A percentile compares a stretch with the other conserved stretches of the same genome.
Conservation (phyloP, 1,140 invertebrate genomes). For the Drosophila quadrilineata region DNA sequence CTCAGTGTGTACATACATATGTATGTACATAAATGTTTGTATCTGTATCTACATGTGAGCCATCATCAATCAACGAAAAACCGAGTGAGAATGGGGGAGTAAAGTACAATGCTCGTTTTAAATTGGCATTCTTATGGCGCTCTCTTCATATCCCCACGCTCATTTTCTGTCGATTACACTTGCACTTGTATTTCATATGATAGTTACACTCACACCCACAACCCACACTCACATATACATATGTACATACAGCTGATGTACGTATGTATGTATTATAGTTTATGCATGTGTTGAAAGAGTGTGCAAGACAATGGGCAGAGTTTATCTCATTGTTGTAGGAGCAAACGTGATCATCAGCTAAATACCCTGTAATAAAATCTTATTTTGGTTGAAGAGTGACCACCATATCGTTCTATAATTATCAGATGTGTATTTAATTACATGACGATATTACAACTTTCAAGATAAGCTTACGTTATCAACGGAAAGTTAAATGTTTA, state of each 20-base stretch:
- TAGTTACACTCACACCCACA: slow-evolving; percentile 15
- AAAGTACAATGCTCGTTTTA: not conserved
- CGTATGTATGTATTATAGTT: too few relatives aligned
- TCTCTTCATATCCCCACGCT: slow-evolving; percentile 4
- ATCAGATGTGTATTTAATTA: too few relatives aligned
- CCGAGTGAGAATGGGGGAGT: slow-evolving; percentile 4
- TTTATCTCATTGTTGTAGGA: not conserved
- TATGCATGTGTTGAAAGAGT: too few relatives aligned
- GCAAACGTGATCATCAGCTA: not conserved
- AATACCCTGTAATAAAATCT: not conserved
- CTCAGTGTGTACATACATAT: too few relatives aligned
- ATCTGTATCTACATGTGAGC: too few relatives aligned
- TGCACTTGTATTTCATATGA: slow-evolving; percentile 14
- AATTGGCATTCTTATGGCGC: slow-evolving; percentile 9
- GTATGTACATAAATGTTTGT: slow-evolving; percentile 10
- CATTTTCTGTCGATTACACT: slow-evolving; percentile 20
- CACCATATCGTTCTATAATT: too few relatives aligned
- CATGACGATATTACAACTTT: too few relatives aligned
- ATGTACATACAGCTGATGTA: too few relatives aligned
- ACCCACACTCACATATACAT: too few relatives aligned
- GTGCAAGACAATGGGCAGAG: not conserved
- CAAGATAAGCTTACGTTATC: too few relatives aligned
- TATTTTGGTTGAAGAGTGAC: too few relatives aligned
- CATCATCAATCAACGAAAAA: slow-evolving; percentile 28
- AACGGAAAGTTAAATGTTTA: too few relatives aligned